Base-by-base conservation (phyloP, 1,140 invertebrate genomes). In the Theocolax elegans region DNA sequence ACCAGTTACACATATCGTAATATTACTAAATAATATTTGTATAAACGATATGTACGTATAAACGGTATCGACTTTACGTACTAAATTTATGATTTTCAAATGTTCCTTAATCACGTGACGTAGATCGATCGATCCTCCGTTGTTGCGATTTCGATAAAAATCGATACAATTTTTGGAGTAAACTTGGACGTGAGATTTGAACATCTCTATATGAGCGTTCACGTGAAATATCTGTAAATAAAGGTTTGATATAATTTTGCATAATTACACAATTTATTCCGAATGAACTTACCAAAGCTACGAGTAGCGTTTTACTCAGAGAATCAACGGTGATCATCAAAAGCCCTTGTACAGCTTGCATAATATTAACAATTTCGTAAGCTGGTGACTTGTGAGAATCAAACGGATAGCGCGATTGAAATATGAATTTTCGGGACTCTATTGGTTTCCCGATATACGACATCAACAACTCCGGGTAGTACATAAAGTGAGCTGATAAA, bases 361-460 rank as follows among this genome's bases (percentile, higher is more conserved):
- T 2, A 13, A 60, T 12, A n/a, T 12, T 19, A 9, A 68, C 1
- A 8, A 68, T 15, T 29, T 68, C 67, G 17, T 27, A 68, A 29
- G 6, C 3, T 4, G 67, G 67, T 19, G 56, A 53, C 0, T 13
- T 1, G 0, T 21, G 23, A 29, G 29, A 62, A 17, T 62, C 21
- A 31, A 68, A 62, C 1, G 31, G 38, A 62, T 68, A 68, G 53
- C 62, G 25, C 6, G 42, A 27, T 31, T 44, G 44, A 23, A 62
- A 38, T 17, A 68, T 9, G 35, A 68, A 42, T 12, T 13, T 0
- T 53, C 58, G 60, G 10, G 48, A 27, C 12, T 53, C 25, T 0
- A 31, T 2, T 25, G 31, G 25, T 19, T 21, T 17, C 4, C 27
- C 17, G 3, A 53, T 9, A 40, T 62, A 68, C 1, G 9, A 2